phyloP scores from a whole-genome alignment of 2,113 vertebrate genomes.

The Phrynosoma blainvillii region DNA sequence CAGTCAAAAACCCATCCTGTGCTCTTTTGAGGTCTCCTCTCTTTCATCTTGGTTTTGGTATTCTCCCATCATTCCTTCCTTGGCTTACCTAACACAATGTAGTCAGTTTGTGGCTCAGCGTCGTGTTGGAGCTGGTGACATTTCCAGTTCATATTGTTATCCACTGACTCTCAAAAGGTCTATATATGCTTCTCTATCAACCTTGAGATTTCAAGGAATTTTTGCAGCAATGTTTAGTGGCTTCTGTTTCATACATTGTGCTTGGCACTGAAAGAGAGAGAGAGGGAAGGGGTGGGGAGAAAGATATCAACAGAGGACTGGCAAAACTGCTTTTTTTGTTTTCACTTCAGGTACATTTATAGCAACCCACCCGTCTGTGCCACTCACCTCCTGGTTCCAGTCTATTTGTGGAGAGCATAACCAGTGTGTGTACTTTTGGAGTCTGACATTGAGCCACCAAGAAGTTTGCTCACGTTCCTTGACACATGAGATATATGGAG shows the following conservation, averaged over 20 bases:
- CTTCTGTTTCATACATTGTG: constrained; percentile 9
- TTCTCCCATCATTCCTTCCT: not conserved
- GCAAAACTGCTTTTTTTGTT: constrained; percentile 67
- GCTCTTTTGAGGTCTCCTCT: not conserved
- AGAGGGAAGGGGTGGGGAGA: not conserved
- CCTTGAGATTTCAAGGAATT: not conserved
- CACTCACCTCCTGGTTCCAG: constrained; percentile 65
- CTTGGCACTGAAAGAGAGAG: constrained; percentile 45
- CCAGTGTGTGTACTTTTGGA: constrained; percentile 71
- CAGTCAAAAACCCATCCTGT: not conserved
- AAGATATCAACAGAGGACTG: constrained; percentile 55
- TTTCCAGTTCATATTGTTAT: not conserved
- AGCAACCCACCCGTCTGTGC: constrained; percentile 71
- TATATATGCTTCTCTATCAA: not conserved
- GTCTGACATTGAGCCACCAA: constrained; percentile 70
- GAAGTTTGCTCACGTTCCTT: constrained; percentile 78
- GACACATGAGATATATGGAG: constrained; percentile 73
- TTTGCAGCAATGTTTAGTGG: constrained; percentile 22
- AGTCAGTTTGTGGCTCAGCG: not conserved
- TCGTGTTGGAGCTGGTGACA: not conserved
- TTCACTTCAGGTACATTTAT: constrained; percentile 70
- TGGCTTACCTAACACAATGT: not conserved
- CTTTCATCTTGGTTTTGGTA: not conserved
- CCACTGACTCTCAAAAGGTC: not conserved
- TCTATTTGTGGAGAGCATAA: constrained; percentile 78